Base-by-base conservation (phyloP, 2,888 invertebrate genomes). In the Exephanes ischioxanthus region DNA sequence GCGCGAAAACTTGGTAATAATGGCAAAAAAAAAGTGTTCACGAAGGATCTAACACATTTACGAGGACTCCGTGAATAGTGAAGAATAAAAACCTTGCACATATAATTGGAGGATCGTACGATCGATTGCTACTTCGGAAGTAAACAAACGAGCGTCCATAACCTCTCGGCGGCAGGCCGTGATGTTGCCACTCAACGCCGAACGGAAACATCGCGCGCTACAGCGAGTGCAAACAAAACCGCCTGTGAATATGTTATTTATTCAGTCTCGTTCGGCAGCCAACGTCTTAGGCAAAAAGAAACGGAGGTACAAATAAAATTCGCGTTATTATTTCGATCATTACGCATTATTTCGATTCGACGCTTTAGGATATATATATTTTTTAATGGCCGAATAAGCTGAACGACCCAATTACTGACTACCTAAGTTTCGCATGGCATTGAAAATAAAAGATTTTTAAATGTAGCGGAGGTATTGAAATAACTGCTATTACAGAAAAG, bases 1-100 rank as follows among this genome's bases (percentile, higher is more conserved):
- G 30, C 30, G 3, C 53, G 58, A 33, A 55, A 55, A 33, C 53
- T 71, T 30, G 22, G 58, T 71, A 55, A 71, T 71, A 11, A 33
- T 58, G 1, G 11, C 26, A 53, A 22, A 26, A 53, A 19, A 26
- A 33, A 53, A n/a, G 51, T 71, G 33, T 53, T 22, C 33, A 19
- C 11, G 33, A 71, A 53, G 22, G 9, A 71, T 71, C 19, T 11
- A 11, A 26, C 11, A 58, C 41, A 48, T 48, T 48, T 14, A 48
- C 14, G 11, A 41, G 41, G 41, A 41, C 11, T 41, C 45, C 3
- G 16, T 4, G 45, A 48, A 4, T 14, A 48, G 45, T 16, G 45
- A 48, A 48, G 16, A 48, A 48, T 16, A 16, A 48, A 48, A 48
- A 48, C 0, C 3, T 14, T 48, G 16, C 16, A 16, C 14, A 4